Base-by-base conservation (phyloP, 2,888 invertebrate species). In the Agriotes lineatus region DNA sequence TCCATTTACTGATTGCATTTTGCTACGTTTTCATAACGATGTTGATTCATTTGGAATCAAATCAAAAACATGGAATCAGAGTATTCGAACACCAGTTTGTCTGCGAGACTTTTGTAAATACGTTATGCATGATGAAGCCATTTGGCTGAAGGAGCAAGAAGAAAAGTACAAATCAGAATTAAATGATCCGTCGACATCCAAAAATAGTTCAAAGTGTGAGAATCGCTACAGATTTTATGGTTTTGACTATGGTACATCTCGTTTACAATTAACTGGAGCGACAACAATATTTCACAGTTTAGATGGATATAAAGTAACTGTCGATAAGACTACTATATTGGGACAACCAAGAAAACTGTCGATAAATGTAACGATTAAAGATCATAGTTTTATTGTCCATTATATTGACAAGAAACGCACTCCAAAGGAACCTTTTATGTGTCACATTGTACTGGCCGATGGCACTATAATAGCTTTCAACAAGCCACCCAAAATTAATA, bases 391-490 rank as follows among this genome's bases (percentile, higher is more conserved):
- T 14, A 16, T 67, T 39, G 20, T 60, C 2, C 22, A 62, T 1
- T 18, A 35, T 18, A n/a, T n/a, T n/a, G n/a, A n/a, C 16, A 20
- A 9, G 9, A 12, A 0, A 19, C 54, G 1, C 54, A 39, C n/a
- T 16, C 45, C 14, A 54, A 25, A 9, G 0, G 14, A 62, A 7
- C 65, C 60, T 20, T 63, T 71, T 12, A 39, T 25, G n/a, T 71
- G 65, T 44, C 68, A 69, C 18, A 42, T 66, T 6, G 19, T 42
- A n/a, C 25, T 59, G 1, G 25, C 61, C 0, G 66, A 71, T 52
- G 58, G 60, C 5, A 66, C 45, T 5, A 54, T 63, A 12, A 54
- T 71, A 35, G 58, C 45, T 10, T 71, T 71, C 44, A 37, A 19
- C 7, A 58, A 62, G 48, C 63, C 66, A 35, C 9, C 12, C 4